phyloP scores from a whole-genome alignment of 2,797 vertebrate genomes.

The Clarias pachynema region DNA sequence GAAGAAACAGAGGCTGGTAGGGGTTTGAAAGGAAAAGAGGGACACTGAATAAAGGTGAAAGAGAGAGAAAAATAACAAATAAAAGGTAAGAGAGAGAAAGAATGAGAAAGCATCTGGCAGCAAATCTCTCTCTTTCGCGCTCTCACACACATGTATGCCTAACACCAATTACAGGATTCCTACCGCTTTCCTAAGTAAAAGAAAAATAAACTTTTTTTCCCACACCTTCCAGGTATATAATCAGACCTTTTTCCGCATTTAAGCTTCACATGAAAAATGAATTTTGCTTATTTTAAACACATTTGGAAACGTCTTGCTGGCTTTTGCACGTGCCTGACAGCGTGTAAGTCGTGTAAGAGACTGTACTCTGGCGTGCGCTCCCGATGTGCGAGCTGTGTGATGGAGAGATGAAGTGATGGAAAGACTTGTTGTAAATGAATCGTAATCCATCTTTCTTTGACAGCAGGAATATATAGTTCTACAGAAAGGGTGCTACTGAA shows the following conservation, averaged over 20 bases:
- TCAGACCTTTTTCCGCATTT: neutral
- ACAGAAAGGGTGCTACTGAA: neutral
- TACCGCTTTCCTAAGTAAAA: neutral
- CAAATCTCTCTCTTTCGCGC: neutral
- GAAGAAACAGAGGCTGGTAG: neutral
- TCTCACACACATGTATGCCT: neutral
- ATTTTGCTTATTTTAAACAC: neutral
- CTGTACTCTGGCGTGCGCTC: neutral
- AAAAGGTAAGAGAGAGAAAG: neutral
- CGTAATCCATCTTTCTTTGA: neutral
- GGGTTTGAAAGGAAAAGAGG: neutral
- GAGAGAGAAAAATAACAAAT: neutral
- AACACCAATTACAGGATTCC: neutral
- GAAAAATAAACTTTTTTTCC: neutral
- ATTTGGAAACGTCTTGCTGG: neutral
- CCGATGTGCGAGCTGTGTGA: neutral
- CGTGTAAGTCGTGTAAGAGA: neutral
- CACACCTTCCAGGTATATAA: neutral
- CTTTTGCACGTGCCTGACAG: neutral
- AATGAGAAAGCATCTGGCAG: neutral
- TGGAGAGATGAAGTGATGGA: neutral
- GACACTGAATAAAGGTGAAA: neutral
- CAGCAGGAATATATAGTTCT: neutral
- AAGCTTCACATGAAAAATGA: neutral
- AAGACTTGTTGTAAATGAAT: constrained; percentile 8